Conservation (phyloP, 1,140 invertebrate species). For the Homalodisca vitripennis region DNA sequence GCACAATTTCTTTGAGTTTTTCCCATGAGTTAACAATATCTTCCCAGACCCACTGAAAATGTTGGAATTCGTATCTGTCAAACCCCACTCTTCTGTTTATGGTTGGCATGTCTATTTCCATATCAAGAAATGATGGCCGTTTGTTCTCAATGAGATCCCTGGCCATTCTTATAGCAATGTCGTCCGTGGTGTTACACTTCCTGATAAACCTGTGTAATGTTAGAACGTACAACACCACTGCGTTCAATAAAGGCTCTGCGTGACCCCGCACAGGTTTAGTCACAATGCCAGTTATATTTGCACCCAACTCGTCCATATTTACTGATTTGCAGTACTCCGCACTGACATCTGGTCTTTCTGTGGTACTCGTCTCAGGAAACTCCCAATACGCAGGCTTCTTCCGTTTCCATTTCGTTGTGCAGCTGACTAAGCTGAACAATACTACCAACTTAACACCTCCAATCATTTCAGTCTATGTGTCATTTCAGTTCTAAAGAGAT, state of each 20-base stretch:
- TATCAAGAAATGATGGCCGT: not conserved
- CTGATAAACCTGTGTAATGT: not conserved
- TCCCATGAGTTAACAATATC: slow-evolving; percentile 1
- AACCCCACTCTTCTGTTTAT: not conserved
- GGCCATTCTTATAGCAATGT: slow-evolving; percentile 3
- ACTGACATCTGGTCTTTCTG: not conserved
- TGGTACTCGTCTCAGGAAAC: not conserved
- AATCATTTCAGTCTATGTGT: too few relatives aligned
- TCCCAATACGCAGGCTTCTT: not conserved
- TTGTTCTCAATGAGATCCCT: slow-evolving; percentile 8
- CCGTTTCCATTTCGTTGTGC: slow-evolving; percentile 12
- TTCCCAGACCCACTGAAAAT: not conserved
- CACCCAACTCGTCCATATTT: slow-evolving; percentile 2
- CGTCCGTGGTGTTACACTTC: not conserved
- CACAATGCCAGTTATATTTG: not conserved
- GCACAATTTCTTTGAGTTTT: not conserved
- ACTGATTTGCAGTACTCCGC: slow-evolving; percentile 2
- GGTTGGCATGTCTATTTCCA: not conserved
- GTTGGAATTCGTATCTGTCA: not conserved
- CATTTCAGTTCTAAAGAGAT: too few relatives aligned
- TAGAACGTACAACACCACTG: not conserved
- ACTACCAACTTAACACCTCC: too few relatives aligned
- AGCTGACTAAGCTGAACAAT: too few relatives aligned
- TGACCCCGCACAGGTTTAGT: not conserved
- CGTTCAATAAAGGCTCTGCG: not conserved